These are phyloP conservation scores for Parus major DNA, from an alignment of 2,113 vertebrate species.

Conservation along the genomic window DNA sequence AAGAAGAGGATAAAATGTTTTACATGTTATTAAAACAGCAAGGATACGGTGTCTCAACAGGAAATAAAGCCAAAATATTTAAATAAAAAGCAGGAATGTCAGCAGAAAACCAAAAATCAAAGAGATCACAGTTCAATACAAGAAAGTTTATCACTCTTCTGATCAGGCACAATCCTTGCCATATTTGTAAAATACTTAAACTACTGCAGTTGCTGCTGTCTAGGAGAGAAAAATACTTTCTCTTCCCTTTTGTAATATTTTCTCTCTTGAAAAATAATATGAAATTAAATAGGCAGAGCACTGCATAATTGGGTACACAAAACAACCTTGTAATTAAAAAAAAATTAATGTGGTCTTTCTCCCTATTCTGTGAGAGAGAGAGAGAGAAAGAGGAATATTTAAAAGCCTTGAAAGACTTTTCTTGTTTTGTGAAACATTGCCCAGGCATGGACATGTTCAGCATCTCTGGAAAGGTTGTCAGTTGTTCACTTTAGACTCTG, in stretches of 20 bases:
- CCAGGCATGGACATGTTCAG: neutral
- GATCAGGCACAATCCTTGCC: neutral
- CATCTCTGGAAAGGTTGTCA: conserved; percentile 32
- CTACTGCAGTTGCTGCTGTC: neutral
- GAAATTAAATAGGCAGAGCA: neutral
- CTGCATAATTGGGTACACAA: neutral
- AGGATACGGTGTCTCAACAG: neutral
- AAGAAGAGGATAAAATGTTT: neutral
- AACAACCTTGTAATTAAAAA: neutral
- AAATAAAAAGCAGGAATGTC: neutral
- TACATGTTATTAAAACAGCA: neutral
- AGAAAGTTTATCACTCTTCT: neutral
- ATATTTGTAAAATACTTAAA: neutral
- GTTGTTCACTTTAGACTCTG: conserved; percentile 24
- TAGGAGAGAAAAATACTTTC: neutral
- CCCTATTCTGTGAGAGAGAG: neutral
- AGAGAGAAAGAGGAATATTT: neutral
- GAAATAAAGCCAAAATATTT: neutral
- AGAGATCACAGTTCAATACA: neutral
- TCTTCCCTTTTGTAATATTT: neutral
- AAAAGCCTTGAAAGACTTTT: neutral
- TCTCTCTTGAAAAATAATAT: neutral
- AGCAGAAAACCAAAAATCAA: neutral
- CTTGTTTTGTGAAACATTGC: conserved; percentile 2
- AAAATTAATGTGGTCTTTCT: neutral